Evolutionary conservation across 2,797 vertebrate species (phyloP).

Genomic region (Enteromius mattozi): DNA sequence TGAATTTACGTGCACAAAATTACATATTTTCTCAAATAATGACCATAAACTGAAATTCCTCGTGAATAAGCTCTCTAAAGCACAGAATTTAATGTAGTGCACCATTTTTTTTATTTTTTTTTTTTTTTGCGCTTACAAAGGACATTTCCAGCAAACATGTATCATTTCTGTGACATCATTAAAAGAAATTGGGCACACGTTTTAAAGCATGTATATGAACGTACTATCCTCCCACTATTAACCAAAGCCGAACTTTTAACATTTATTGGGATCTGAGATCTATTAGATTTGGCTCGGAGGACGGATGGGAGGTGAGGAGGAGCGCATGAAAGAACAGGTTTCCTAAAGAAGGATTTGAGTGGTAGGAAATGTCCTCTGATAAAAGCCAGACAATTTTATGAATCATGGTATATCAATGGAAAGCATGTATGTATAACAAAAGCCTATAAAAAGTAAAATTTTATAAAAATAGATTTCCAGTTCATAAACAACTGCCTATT

Average conservation of each 20-base stretch:
- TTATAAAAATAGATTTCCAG: background rate
- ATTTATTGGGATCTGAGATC: constrained; percentile 40
- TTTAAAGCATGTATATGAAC: constrained; percentile 5
- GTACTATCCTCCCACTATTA: constrained; percentile 9
- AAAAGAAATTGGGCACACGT: constrained; percentile 14
- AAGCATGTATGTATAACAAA: background rate
- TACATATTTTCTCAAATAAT: background rate
- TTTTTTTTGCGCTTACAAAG: constrained; percentile 28
- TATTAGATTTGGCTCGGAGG: constrained; percentile 35
- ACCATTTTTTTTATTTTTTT: background rate
- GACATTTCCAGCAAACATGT: constrained; percentile 21
- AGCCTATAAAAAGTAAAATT: background rate
- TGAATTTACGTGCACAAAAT: background rate
- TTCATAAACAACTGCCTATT: constrained; percentile 5
- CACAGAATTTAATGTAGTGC: constrained; percentile 18
- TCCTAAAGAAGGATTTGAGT: constrained; percentile 25
- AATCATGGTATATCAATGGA: background rate
- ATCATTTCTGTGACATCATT: background rate
- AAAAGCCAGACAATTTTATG: constrained; percentile 26
- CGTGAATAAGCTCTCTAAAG: background rate
- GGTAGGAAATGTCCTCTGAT: constrained; percentile 21
- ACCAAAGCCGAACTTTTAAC: constrained; percentile 27
- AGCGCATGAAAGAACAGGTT: constrained; percentile 37
- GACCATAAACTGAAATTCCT: background rate
- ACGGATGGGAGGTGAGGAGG: constrained; percentile 41